phyloP scores from a whole-genome alignment of 1,140 invertebrate species.

The Penaeus vannamei region DNA sequence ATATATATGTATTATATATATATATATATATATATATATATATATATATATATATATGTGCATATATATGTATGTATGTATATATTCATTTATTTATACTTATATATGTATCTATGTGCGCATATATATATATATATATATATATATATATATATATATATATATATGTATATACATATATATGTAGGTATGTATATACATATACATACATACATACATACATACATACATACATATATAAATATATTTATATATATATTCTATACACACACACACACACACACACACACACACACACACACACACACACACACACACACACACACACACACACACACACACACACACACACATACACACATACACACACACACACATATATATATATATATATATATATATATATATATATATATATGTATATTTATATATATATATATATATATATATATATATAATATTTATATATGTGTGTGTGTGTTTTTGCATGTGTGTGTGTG shows the following conservation, averaged over 20 bases:
- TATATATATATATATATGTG: no score
- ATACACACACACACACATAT: neutral
- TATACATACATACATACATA: neutral
- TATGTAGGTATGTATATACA: neutral
- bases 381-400: neutral
- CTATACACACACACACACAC: neutral
- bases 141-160: neutral
- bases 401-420: neutral
- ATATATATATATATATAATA: neutral
- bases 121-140: no score
- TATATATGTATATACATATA: neutral
- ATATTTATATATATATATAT: no score
- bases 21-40: no score
- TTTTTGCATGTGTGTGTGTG: neutral
- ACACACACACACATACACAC: neutral
- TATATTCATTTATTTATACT: no score
- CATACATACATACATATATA: conserved; percentile 8
- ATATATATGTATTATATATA: no score
- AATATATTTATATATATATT: conserved; percentile 4
- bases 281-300: neutral
- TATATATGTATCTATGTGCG: no score
- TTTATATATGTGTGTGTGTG: neutral
- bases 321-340: neutral
- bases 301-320: neutral
- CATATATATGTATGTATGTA: no score